Base-by-base conservation (phyloP, 2,888 invertebrate species). In the Phymatocera aterrima region DNA sequence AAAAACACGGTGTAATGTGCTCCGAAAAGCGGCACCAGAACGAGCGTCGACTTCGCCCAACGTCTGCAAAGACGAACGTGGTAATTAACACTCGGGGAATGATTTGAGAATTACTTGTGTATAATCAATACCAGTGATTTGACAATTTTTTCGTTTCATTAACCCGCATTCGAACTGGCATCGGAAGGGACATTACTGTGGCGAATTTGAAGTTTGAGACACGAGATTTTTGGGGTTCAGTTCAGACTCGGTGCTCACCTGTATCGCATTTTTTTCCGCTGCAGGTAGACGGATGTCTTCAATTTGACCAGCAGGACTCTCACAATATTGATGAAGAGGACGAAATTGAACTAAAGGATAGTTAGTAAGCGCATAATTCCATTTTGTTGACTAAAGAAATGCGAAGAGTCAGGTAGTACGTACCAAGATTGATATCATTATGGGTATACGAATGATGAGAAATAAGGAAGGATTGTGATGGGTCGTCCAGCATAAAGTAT, bases 11-110 rank as follows among this genome's bases (percentile, higher is more conserved):
- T 91, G 83, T 94, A 94, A 81, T 94, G 94, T 6, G 94, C 93
- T 2, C 94, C 94, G 85, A 94, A 94, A 8, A 94, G 90, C 0
- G 94, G 94, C n/a, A 95, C 92, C 72, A 95, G 89, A 12, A 94
- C 93, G 79, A 94, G 86, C 0, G 94, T 94, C 0, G 94, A 94
- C 82, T 93, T 92, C 12, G 94, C 92, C 89, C 94, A 91, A 85
- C 93, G 92, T 83, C 94, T 94, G 82, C 51, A 87, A 84, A 78
- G 74, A 75, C 48, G 46, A 48, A 40, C 21, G 12, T 61, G 15
- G n/a, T 60, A 15, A 28, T 31, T 60, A 3, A 60, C 5, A 12
- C 12, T 31, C 5, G 5, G 60, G 24, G n/a, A 18, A n/a, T 51
- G 12, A 6, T 40, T 40, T 40, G 1, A 3, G 12, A 40, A 40